phyloP scores from a whole-genome alignment of 2,888 invertebrate species.

The Caenorhabditis panamensis region DNA sequence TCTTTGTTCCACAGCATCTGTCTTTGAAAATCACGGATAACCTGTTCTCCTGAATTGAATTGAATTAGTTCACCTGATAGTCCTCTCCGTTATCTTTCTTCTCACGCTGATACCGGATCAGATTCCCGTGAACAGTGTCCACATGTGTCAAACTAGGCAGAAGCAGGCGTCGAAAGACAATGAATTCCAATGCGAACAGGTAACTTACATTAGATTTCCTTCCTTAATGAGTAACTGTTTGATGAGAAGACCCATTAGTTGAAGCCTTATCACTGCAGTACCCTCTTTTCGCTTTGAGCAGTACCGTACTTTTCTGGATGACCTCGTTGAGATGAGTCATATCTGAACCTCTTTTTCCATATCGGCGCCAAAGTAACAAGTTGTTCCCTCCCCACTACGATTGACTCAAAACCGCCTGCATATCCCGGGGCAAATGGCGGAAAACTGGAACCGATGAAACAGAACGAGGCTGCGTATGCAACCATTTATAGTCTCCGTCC shows the following conservation, averaged over 20 bases:
- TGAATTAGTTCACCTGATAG: slow-evolving; percentile 20
- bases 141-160: slow-evolving; percentile 2
- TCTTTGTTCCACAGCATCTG: background rate
- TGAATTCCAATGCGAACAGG: background rate
- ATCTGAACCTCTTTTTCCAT: background rate
- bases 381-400: slow-evolving; percentile 4
- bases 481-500: background rate
- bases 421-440: slow-evolving; percentile 1
- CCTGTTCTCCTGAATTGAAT: slow-evolving; percentile 48
- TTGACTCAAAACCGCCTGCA: slow-evolving; percentile 2
- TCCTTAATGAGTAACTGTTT: background rate
- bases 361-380: slow-evolving; percentile 27
- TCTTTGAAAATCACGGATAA: slow-evolving; percentile 52
- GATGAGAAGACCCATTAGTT: too few species aligned
- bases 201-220: background rate
- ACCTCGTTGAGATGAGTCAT: too few species aligned
- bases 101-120: slow-evolving; percentile 4
- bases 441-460: slow-evolving; percentile 17
- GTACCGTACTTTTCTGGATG: too few species aligned
- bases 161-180: background rate
- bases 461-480: background rate
- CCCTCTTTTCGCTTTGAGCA: too few species aligned
- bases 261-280: too few species aligned
- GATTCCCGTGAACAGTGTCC: background rate
- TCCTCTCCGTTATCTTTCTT: slow-evolving; percentile 1